Percentiles rank a stretch among this genome's conserved stretches.
These are phyloP conservation scores for Greenwoodochromis staneri DNA, from an alignment of 2,113 vertebrate species.

Conservation along the genomic window DNA sequence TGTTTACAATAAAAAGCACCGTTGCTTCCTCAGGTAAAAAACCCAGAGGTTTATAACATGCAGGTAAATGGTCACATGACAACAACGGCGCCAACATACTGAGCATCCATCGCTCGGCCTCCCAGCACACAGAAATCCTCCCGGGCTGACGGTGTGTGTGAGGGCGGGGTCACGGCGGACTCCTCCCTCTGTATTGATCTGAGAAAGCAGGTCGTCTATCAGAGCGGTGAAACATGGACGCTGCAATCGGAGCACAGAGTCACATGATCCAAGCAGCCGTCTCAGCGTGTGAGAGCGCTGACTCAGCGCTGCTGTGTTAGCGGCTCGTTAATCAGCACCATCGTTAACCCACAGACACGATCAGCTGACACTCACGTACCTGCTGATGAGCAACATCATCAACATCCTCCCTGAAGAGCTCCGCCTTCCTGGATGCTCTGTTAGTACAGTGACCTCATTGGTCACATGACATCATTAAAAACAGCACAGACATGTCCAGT, in stretches of 20 bases:
- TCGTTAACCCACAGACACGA: not conserved
- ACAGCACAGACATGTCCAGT: not conserved
- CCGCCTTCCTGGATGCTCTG: not conserved
- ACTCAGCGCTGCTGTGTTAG: not conserved
- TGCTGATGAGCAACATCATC: not conserved
- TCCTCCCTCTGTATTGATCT: not conserved
- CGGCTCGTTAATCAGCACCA: not conserved
- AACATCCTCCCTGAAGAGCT: not conserved
- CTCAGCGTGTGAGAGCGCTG: not conserved
- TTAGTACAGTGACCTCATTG: not conserved
- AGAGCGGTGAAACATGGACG: not conserved
- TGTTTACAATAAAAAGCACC: not conserved
- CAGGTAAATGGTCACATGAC: not conserved
- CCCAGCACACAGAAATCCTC: not conserved
- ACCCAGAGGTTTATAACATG: not conserved
- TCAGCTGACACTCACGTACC: not conserved
- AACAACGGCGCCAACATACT: not conserved
- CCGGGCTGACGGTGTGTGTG: not conserved
- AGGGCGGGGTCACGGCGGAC: not conserved
- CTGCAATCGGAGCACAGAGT: not conserved
- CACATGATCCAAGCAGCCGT: not conserved
- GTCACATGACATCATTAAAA: not conserved
- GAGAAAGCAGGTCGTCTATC: not conserved
- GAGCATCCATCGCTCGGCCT: not conserved
- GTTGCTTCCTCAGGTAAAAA: not conserved